phyloP scores from a whole-genome alignment of 2,797 vertebrate species.

The Mormyrops boulengeri region DNA sequence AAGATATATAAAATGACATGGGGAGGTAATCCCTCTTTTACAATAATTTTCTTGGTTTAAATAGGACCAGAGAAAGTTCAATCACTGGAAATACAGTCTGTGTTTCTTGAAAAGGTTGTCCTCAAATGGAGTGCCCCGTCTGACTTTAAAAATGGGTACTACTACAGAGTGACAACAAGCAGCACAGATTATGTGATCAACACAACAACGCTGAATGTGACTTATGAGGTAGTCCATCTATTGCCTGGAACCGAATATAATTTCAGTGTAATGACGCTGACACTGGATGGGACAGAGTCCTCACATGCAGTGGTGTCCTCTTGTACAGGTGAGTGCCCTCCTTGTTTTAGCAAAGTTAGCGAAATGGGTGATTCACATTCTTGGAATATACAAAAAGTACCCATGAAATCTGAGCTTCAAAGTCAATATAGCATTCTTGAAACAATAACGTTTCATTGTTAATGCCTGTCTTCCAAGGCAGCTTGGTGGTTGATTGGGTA shows the following conservation, averaged over 20 bases:
- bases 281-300: not conserved
- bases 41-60: not conserved
- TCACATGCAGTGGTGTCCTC: not conserved
- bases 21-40: not conserved
- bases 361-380: not conserved
- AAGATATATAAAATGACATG: not conserved
- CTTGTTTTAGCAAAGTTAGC: not conserved
- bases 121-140: not conserved
- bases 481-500: not conserved
- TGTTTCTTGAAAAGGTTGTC: not conserved
- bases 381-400: not conserved
- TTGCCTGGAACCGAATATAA: not conserved
- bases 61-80: conserved; percentile 8
- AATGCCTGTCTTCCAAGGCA: not conserved
- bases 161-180: not conserved
- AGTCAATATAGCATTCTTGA: not conserved
- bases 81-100: not conserved
- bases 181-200: not conserved
- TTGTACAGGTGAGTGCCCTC: conserved; percentile 9
- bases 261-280: not conserved
- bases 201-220: not conserved
- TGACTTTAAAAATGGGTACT: conserved; percentile 9
- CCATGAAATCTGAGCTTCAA: not conserved
- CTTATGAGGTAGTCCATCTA: not conserved
- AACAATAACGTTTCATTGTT: not conserved